A percentile compares a stretch with the other conserved stretches of the same genome.
Evolutionary conservation across 2,113 vertebrate genomes (phyloP).

Genomic region (Thinocorus orbignyianus): DNA sequence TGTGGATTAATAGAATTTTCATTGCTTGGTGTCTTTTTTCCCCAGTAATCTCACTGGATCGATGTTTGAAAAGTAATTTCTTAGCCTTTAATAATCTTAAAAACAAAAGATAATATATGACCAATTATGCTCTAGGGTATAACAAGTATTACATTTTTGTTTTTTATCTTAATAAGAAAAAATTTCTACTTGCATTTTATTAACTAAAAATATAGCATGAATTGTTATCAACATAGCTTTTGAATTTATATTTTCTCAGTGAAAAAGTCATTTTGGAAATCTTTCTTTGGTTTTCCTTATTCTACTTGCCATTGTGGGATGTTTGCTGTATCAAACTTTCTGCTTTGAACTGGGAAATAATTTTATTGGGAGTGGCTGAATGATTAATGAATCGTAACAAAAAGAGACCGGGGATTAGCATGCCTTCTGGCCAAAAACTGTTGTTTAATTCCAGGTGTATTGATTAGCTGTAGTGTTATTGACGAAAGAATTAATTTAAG

Average conservation of each 20-base stretch:
- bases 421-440: conserved; percentile 74
- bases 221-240: neutral
- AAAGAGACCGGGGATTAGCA: conserved; percentile 68
- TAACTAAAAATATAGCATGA: conserved; percentile 46
- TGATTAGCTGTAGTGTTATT: conserved; percentile 85
- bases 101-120: conserved; percentile 59
- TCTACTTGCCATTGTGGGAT: neutral
- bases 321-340: conserved; percentile 16
- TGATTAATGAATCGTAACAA: conserved; percentile 74
- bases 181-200: conserved; percentile 54
- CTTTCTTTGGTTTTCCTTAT: neutral
- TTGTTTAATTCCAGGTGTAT: conserved; percentile 79
- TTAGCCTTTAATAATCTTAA: conserved; percentile 56
- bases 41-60: conserved; percentile 41
- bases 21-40: conserved; percentile 31
- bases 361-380: conserved; percentile 20
- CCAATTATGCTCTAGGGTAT: conserved; percentile 36
- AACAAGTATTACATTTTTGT: conserved; percentile 42
- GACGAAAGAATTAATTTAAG: conserved; percentile 86
- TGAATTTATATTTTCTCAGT: conserved; percentile 14
- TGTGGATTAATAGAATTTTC: conserved; percentile 61
- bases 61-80: conserved; percentile 65
- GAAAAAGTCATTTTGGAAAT: neutral
- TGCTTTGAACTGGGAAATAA: neutral
- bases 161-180: conserved; percentile 69